These are phyloP conservation scores for Cetonia aurata DNA, from an alignment of 2,888 invertebrate species.

Conservation along the genomic window DNA sequence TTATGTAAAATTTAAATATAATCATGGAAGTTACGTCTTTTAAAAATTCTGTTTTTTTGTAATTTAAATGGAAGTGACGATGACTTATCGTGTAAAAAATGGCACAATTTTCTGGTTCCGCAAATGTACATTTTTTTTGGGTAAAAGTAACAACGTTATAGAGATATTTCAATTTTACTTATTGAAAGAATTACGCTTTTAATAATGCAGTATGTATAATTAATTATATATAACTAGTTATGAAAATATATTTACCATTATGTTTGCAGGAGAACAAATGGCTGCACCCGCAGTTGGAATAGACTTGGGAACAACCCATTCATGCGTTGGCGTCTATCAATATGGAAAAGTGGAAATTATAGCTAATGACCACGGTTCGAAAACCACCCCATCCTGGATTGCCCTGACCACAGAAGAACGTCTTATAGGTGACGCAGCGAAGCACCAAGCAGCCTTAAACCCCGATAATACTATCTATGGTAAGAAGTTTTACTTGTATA, in stretches of 20 bases:
- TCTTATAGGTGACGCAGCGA: constrained; percentile 46
- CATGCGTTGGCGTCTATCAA: constrained; percentile 47
- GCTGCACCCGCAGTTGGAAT: constrained; percentile 45
- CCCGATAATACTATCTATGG: constrained; percentile 49
- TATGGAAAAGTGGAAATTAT: constrained; percentile 46
- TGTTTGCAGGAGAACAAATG: constrained; percentile 48
- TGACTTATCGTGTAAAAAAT: too few relatives aligned
- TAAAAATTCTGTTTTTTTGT: too few relatives aligned
- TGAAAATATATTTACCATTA: constrained; percentile 13
- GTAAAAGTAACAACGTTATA: background rate
- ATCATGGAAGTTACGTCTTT: too few relatives aligned
- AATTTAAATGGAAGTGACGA: too few relatives aligned
- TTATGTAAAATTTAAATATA: too few relatives aligned
- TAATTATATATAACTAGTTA: too few relatives aligned
- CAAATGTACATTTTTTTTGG: too few relatives aligned
- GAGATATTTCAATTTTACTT: background rate
- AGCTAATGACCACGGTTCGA: constrained; percentile 41
- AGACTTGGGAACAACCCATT: constrained; percentile 51
- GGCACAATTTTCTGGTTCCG: too few relatives aligned
- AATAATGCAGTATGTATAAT: too few relatives aligned
- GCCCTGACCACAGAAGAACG: constrained; percentile 41
- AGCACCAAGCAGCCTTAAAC: constrained; percentile 37
- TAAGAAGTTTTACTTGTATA: constrained; percentile 47
- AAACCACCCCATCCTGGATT: constrained; percentile 49
- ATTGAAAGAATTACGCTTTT: too few relatives aligned